Conservation (phyloP, 23 tunicate genomes). For the Trididemnum clinides region DNA sequence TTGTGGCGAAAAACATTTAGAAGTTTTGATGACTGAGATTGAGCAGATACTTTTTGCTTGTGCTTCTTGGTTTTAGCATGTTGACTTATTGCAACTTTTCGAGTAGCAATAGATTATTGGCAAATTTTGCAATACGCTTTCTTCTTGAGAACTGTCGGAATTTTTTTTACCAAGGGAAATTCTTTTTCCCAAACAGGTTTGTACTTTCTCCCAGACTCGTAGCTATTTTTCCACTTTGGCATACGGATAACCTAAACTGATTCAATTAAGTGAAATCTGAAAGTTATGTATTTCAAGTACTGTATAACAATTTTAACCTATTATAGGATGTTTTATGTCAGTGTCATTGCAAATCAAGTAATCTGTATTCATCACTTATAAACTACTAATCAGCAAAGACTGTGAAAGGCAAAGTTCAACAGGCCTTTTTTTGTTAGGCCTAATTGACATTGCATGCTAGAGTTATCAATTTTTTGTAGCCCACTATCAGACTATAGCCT, state of each 20-base stretch:
- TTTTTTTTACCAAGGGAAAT: slow-evolving; percentile 38
- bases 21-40: slow-evolving; percentile 6
- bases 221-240: slow-evolving; percentile 22
- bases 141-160: not conserved
- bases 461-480: not conserved
- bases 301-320: not conserved
- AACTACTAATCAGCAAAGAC: not conserved
- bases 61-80: slow-evolving; percentile 36
- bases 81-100: slow-evolving; percentile 21
- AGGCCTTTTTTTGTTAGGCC: not conserved
- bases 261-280: not conserved
- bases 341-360: no score
- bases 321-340: not conserved
- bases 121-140: slow-evolving; percentile 21
- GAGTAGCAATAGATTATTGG: slow-evolving; percentile 25
- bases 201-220: slow-evolving; percentile 7
- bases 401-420: not conserved
- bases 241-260: not conserved
- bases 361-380: not conserved
- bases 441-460: not conserved
- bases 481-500: not conserved
- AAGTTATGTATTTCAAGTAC: not conserved
- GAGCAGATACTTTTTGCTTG: slow-evolving; percentile 16
- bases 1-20: not conserved
- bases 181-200: slow-evolving; percentile 35